Base-by-base conservation (phyloP, 2,113 vertebrate species). In the Sylvietta virens region DNA sequence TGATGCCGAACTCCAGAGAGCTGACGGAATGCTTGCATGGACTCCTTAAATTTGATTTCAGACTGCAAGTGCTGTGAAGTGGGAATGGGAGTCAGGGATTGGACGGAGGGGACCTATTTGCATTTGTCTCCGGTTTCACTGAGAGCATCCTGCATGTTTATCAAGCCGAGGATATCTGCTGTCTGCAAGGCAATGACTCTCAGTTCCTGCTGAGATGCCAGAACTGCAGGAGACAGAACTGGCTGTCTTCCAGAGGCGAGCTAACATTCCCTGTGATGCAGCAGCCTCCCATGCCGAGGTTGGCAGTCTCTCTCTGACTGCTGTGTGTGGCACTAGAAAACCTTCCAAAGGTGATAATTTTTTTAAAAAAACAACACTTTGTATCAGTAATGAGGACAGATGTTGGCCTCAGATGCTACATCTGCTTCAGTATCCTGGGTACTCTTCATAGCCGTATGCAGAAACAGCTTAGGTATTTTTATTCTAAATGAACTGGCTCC, bases 221-320 rank as follows among this genome's bases (percentile, higher is more conserved):
- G 44, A 65, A 54, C 77, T 62, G 81, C 81, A 31, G 87, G 73
- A 91, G 61, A 78, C 95, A 85, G 90, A 65, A 24, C 78, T 80
- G 92, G 90, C 90, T 0, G 0, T 33, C 53, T 45, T 65, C 81
- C 96, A 79, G 65, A 22, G 47, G 42, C 9, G 0, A 90, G n/a
- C 51, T 60, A 37, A 31, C 0, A 0, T 48, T 67, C 51, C 73
- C 65, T 11, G 22, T 14, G 86, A 24, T 39, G 76, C 4, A 0
- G 70, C 83, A 85, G 86, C 58, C 58, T 54, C 66, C 94, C 8
- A 5, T 39, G 67, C 72, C 2, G 4, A 51, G 71, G 50, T 0
- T 58, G 86, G 60, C 85, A 69, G 33, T 15, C 51, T 42, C 30
- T 45, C 54, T 74, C 50, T 17, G 27, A 26, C 57, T 76, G 71